A percentile compares a stretch with the other conserved stretches of the same genome.
phyloP scores from a whole-genome alignment of 2,113 vertebrate genomes.

The Megatriorchis doriae region DNA sequence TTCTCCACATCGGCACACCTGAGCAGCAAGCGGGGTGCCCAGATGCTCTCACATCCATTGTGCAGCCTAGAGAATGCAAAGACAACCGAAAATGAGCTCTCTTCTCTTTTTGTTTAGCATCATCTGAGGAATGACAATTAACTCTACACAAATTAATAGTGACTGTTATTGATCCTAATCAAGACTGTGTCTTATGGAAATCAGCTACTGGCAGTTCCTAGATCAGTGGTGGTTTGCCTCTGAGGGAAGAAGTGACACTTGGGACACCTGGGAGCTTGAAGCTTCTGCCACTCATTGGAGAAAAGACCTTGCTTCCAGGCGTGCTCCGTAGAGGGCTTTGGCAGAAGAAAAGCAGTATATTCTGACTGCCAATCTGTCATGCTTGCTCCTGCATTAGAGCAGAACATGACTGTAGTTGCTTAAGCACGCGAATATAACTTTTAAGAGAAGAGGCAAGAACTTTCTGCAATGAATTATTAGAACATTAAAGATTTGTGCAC shows the following conservation, averaged over 20 bases:
- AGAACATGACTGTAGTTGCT: neutral
- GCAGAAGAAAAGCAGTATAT: neutral
- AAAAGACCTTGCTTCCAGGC: neutral
- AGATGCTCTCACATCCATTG: neutral
- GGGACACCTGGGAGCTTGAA: neutral
- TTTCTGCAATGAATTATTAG: neutral
- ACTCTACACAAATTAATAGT: neutral
- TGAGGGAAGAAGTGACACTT: neutral
- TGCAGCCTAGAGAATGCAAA: neutral
- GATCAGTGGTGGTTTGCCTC: neutral
- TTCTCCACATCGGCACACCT: neutral
- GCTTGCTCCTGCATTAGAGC: neutral
- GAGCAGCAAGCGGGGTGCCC: neutral
- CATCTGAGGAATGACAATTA: neutral
- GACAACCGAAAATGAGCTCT: neutral
- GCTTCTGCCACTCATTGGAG: neutral
- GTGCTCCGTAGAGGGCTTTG: neutral
- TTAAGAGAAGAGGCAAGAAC: neutral
- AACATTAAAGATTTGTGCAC: neutral
- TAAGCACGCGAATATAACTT: neutral
- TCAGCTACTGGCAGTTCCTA: neutral
- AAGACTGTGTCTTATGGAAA: neutral
- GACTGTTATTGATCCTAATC: neutral
- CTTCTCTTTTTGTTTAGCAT: neutral
- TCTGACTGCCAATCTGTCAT: neutral